Conservation (phyloP, 2,888 invertebrate species). For the Cerastis rubricosa region DNA sequence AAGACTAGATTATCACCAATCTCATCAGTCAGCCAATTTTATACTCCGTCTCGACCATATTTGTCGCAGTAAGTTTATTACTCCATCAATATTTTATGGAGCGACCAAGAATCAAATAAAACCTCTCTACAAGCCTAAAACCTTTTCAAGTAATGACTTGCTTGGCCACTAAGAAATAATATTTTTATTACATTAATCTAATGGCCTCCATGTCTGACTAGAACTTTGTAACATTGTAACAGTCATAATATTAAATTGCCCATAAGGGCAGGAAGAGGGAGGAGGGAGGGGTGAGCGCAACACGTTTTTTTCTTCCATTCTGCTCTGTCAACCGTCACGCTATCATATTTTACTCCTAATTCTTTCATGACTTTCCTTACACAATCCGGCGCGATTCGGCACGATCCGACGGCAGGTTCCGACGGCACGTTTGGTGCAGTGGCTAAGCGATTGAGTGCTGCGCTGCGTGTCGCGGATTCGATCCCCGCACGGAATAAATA, state of each 20-base stretch:
- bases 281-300: no score
- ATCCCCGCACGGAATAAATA: no score
- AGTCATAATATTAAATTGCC: background rate
- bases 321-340: no score
- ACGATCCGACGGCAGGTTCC: no score
- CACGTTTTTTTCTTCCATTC: no score
- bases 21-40: background rate
- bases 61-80: conserved; percentile 11
- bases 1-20: background rate
- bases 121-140: background rate
- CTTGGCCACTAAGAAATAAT: conserved; percentile 6
- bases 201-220: background rate
- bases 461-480: no score
- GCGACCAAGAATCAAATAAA: conserved; percentile 19
- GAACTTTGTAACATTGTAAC: background rate
- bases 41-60: conserved; percentile 1
- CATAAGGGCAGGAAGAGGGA: no score
- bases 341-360: no score
- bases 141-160: conserved; percentile 6
- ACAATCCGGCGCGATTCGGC: no score
- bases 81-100: conserved; percentile 13
- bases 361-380: no score
- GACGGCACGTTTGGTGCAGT: no score
- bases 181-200: conserved; percentile 15
- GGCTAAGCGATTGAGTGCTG: no score